These are phyloP conservation scores for Coranthus polyacanthus DNA, from an alignment of 2,797 vertebrate genomes.

Conservation along the genomic window DNA sequence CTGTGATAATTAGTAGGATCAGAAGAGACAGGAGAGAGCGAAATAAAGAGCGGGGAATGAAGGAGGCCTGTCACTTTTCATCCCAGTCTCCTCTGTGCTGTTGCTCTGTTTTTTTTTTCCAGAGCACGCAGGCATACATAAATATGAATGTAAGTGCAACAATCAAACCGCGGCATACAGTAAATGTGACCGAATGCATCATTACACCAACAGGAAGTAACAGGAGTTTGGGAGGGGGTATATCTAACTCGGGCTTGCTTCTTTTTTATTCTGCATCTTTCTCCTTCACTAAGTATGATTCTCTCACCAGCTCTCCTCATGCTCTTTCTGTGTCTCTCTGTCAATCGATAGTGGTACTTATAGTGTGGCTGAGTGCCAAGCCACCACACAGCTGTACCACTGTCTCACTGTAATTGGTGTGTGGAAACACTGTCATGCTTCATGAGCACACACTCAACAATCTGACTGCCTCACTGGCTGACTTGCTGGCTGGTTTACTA, in stretches of 20 bases:
- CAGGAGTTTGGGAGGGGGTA: slow-evolving; percentile 10
- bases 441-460: slow-evolving; percentile 72
- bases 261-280: slow-evolving; percentile 29
- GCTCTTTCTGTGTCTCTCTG: slow-evolving; percentile 48
- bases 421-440: slow-evolving; percentile 80
- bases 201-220: slow-evolving; percentile 22
- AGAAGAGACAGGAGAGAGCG: slow-evolving; percentile 59
- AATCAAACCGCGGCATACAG: slow-evolving; percentile 46
- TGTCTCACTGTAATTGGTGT: slow-evolving; percentile 78
- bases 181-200: slow-evolving; percentile 21
- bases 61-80: slow-evolving; percentile 67
- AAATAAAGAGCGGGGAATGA: slow-evolving; percentile 55
- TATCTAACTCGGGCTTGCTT: too few species aligned
- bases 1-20: slow-evolving; percentile 80
- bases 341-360: slow-evolving; percentile 78
- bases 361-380: slow-evolving; percentile 76
- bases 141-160: background rate
- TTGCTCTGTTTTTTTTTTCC: slow-evolving; percentile 11
- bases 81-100: slow-evolving; percentile 30
- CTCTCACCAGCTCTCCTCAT: slow-evolving; percentile 31
- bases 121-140: too few species aligned
- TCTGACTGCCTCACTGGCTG: slow-evolving; percentile 61
- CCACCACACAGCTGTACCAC: slow-evolving; percentile 73
- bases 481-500: slow-evolving; percentile 60
- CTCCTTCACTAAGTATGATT: slow-evolving; percentile 33